Evolutionary conservation across 2,113 vertebrate genomes (phyloP).

Genomic region (Eurypyga helias): DNA sequence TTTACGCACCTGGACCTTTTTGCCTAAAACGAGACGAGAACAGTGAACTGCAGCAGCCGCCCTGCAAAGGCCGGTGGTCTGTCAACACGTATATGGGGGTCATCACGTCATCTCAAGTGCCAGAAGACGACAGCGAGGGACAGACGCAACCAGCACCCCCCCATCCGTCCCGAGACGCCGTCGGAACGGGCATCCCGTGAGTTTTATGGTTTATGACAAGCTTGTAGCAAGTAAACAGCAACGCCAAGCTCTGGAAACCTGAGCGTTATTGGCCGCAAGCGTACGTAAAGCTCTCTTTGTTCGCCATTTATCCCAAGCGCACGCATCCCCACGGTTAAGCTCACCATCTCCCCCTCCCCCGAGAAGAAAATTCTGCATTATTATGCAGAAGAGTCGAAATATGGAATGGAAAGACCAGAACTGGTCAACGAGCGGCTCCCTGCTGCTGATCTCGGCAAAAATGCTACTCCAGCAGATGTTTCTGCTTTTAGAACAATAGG

Average conservation of each 20-base stretch:
- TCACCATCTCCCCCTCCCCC: not conserved
- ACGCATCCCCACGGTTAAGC: not conserved
- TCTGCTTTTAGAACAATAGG: constrained; percentile 68
- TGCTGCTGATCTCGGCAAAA: constrained; percentile 68
- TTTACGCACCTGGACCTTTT: constrained; percentile 93
- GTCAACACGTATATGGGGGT: rapidly evolving
- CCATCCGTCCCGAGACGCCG: not conserved
- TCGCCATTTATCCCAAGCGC: not conserved
- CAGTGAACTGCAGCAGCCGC: not conserved
- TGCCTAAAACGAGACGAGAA: constrained; percentile 78
- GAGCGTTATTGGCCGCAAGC: not conserved
- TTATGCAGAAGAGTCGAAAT: constrained; percentile 9
- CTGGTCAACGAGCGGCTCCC: constrained; percentile 38
- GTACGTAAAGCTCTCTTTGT: constrained; percentile 5
- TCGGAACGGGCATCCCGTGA: rapidly evolving
- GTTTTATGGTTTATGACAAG: not conserved
- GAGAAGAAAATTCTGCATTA: constrained; percentile 47
- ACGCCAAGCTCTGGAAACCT: constrained; percentile 13
- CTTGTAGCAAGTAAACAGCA: not conserved
- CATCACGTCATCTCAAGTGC: rapidly evolving
- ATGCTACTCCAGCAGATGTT: constrained; percentile 58
- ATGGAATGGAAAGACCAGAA: constrained; percentile 24
- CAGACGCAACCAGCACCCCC: not conserved
- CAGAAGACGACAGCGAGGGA: not conserved
- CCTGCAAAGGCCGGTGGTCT: not conserved